phyloP scores from a whole-genome alignment of 2,888 invertebrate species.

The Apocheima hispidaria region DNA sequence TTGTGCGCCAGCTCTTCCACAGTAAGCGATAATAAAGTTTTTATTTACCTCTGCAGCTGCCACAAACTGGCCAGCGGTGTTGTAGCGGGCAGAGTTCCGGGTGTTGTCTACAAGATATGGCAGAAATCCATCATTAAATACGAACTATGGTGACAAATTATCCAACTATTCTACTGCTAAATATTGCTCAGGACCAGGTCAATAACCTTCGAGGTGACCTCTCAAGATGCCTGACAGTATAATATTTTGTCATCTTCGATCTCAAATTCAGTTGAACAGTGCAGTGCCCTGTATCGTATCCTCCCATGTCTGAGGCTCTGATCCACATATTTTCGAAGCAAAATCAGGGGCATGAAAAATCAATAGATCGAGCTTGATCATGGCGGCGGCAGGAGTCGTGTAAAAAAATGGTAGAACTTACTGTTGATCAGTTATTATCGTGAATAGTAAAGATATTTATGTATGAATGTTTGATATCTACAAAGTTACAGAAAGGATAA shows the following conservation, averaged over 20 bases:
- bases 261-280: too few relatives aligned
- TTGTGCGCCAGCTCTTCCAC: background rate
- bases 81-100: slow-evolving; percentile 66
- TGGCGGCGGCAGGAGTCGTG: slow-evolving; percentile 1
- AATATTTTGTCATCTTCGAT: too few relatives aligned
- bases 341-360: background rate
- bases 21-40: background rate
- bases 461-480: background rate
- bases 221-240: too few relatives aligned
- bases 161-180: background rate
- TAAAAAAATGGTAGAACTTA: background rate
- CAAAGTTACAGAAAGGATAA: background rate
- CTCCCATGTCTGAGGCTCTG: too few relatives aligned
- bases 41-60: slow-evolving; percentile 61
- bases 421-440: background rate
- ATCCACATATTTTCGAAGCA: background rate
- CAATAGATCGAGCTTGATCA: background rate
- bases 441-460: background rate
- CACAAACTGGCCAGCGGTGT: slow-evolving; percentile 65
- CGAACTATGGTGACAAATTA: background rate
- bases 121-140: background rate
- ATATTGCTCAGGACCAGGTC: background rate
- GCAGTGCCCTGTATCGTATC: background rate
- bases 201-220: too few relatives aligned
- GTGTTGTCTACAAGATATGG: slow-evolving; percentile 59